Evolutionary conservation across 2,797 vertebrate species (phyloP).

Genomic region (Emydoidea blandingii): DNA sequence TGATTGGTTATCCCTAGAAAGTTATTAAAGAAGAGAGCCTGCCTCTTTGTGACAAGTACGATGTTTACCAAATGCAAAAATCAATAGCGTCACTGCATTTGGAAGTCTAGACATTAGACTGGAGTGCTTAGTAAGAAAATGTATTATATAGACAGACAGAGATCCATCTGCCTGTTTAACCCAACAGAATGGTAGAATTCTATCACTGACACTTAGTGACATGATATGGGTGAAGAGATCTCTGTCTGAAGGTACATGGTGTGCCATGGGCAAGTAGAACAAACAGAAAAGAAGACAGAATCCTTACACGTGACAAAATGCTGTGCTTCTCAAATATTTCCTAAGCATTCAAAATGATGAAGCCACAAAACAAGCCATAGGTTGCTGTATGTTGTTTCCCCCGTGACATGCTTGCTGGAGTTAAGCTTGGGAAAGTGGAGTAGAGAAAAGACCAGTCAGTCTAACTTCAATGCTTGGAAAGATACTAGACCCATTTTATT

Average conservation of each 20-base stretch:
- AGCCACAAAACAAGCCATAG: not conserved
- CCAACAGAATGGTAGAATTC: not conserved
- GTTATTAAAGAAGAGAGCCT: not conserved
- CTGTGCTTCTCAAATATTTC: not conserved
- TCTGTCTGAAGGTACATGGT: not conserved
- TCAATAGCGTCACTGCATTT: not conserved
- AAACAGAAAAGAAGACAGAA: not conserved
- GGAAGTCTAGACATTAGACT: not conserved
- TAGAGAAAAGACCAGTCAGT: conserved; percentile 40
- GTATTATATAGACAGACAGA: not conserved
- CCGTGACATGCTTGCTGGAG: not conserved
- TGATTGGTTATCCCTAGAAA: not conserved
- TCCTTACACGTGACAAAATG: not conserved
- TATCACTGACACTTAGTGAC: not conserved
- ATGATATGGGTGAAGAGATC: not conserved
- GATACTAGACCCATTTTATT: not conserved
- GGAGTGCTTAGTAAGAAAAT: conserved; percentile 9
- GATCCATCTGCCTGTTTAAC: not conserved
- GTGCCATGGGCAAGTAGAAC: not conserved
- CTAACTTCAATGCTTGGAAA: not conserved
- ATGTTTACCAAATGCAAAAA: conserved; percentile 30
- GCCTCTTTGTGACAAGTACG: not conserved
- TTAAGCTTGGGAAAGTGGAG: conserved; percentile 46
- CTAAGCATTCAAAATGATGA: not conserved
- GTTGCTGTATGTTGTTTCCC: not conserved